A percentile compares a stretch with the other conserved stretches of the same genome.
These are phyloP conservation scores for Oppia nitens DNA, from an alignment of 1,140 invertebrate species.

Conservation along the genomic window DNA sequence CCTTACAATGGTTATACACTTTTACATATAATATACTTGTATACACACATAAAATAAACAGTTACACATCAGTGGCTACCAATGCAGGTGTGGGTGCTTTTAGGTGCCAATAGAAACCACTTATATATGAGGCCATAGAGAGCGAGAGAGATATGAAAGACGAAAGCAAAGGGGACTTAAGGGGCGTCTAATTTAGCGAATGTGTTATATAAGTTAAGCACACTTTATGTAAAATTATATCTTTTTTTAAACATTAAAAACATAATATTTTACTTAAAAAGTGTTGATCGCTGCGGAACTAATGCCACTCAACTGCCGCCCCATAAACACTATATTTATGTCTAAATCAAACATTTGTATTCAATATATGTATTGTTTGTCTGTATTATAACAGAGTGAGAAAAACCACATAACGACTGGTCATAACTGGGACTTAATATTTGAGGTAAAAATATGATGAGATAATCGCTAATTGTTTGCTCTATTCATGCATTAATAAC, in stretches of 20 bases:
- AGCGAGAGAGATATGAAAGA: too few species aligned
- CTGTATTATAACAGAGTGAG: not conserved
- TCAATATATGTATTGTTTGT: too few species aligned
- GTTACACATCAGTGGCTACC: not conserved
- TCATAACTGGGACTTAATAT: too few species aligned
- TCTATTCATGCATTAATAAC: too few species aligned
- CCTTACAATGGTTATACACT: too few species aligned
- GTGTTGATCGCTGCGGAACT: not conserved
- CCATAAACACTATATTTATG: not conserved
- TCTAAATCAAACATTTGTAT: not conserved
- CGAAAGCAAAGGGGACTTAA: not conserved
- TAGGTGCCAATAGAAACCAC: too few species aligned
- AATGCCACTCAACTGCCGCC: not conserved
- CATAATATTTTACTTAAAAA: not conserved
- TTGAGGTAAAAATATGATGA: too few species aligned
- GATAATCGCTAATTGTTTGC: too few species aligned
- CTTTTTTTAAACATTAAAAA: too few species aligned
- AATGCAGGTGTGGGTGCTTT: not conserved
- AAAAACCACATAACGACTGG: not conserved
- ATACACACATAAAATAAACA: not conserved
- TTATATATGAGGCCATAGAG: too few species aligned
- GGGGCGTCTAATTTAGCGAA: not conserved
- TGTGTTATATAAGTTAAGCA: not conserved
- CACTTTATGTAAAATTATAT: not conserved
- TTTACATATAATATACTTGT: too few species aligned